These are phyloP conservation scores for Pelochelys cantorii DNA, from an alignment of 2,797 vertebrate genomes.

Conservation along the genomic window DNA sequence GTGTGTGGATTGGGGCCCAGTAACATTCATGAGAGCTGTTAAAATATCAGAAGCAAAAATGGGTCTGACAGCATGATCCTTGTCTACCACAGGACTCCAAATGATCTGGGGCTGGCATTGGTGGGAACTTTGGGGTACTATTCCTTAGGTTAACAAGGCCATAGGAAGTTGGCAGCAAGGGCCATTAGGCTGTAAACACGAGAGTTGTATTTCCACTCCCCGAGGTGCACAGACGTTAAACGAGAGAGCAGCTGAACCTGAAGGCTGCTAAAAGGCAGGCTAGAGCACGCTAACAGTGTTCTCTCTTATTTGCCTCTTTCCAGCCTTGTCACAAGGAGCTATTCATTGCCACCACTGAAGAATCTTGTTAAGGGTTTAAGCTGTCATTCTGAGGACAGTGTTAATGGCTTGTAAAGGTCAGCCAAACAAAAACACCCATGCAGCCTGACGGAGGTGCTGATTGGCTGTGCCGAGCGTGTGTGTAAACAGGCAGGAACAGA, in stretches of 20 bases:
- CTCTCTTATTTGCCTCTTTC: not conserved
- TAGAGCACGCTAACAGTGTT: rapidly evolving
- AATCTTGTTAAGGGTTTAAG: not conserved
- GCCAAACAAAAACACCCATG: not conserved
- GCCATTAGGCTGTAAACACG: not conserved
- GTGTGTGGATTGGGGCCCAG: not conserved
- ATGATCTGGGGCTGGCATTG: not conserved
- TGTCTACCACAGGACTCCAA: not conserved
- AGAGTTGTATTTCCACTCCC: not conserved
- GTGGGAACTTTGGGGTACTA: not conserved
- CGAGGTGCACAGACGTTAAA: not conserved
- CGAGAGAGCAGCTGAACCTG: not conserved
- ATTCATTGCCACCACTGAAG: not conserved
- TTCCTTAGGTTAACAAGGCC: not conserved
- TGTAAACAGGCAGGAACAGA: rapidly evolving
- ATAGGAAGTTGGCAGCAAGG: not conserved
- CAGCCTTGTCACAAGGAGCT: not conserved
- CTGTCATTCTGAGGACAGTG: rapidly evolving
- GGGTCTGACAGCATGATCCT: too few relatives aligned
- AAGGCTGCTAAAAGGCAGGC: not conserved
- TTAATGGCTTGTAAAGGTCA: conserved; percentile 56
- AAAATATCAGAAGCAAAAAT: not conserved
- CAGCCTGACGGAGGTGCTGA: not conserved
- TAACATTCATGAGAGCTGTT: not conserved
- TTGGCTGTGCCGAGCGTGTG: rapidly evolving